Conservation (phyloP, 2,113 vertebrate genomes). For the Eidolon helvum region DNA sequence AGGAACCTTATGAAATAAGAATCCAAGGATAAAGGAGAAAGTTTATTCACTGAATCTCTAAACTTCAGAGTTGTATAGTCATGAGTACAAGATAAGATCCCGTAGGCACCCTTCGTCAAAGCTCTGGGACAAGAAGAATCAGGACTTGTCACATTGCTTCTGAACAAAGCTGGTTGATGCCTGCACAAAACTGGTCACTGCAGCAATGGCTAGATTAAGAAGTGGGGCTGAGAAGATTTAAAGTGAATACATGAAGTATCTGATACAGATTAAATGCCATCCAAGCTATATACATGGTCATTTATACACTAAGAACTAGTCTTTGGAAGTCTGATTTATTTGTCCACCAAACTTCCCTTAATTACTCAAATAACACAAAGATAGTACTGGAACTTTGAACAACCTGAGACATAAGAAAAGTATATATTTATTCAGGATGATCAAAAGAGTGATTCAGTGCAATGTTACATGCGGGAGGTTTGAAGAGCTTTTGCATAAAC, state of each 20-base stretch:
- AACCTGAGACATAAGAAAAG: not conserved
- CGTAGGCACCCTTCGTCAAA: not conserved
- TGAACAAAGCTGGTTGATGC: not conserved
- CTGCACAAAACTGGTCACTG: not conserved
- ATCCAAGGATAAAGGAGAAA: not conserved
- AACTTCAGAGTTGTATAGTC: not conserved
- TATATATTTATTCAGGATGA: not conserved
- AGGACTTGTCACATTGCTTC: not conserved
- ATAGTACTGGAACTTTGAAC: not conserved
- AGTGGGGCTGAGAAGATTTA: not conserved
- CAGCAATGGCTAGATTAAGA: not conserved
- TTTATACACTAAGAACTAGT: not conserved
- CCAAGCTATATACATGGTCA: not conserved
- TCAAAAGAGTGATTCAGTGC: not conserved
- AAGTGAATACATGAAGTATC: fast-evolving
- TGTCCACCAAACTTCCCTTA: not conserved
- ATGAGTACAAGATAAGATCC: not conserved
- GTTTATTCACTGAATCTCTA: not conserved
- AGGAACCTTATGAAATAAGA: not conserved
- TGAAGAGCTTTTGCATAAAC: not conserved
- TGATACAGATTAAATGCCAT: not conserved
- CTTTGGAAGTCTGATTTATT: not conserved
- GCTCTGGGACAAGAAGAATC: not conserved
- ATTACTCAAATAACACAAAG: not conserved
- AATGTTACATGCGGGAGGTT: not conserved